phyloP scores from a whole-genome alignment of 2,113 vertebrate species.

The Scolopax mira region DNA sequence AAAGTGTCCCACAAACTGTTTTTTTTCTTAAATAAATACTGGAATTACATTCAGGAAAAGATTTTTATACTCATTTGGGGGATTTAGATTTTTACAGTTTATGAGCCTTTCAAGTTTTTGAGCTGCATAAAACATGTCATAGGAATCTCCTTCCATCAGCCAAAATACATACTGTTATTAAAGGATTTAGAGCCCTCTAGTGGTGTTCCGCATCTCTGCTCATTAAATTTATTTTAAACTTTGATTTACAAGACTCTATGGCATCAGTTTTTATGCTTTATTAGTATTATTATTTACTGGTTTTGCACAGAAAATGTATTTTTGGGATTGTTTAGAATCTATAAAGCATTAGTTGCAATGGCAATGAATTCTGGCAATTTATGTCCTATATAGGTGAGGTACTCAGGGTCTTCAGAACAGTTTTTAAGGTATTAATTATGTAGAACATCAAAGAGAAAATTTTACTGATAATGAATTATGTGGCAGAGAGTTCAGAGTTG shows the following conservation, averaged over 20 bases:
- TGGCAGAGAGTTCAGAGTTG: background rate
- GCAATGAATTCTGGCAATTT: background rate
- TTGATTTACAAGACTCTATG: background rate
- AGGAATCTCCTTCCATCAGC: background rate
- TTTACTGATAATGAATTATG: background rate
- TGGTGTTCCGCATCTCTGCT: background rate
- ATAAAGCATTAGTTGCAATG: background rate
- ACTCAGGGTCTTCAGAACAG: background rate
- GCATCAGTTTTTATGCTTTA: background rate
- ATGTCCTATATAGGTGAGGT: background rate
- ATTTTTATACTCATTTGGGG: background rate
- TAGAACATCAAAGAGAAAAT: background rate
- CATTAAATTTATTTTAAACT: background rate
- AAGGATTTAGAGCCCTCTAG: constrained; percentile 56
- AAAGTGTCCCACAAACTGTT: background rate
- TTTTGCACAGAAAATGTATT: background rate
- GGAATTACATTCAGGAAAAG: background rate
- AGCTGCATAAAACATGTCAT: background rate
- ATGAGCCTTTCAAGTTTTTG: background rate
- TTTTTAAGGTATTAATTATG: background rate
- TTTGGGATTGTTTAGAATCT: background rate
- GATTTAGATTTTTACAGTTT: background rate
- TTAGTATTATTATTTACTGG: background rate
- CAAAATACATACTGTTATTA: background rate
- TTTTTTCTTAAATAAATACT: background rate